These are phyloP conservation scores for Nesoenas mayeri DNA, from an alignment of 2,113 vertebrate species.

Conservation along the genomic window DNA sequence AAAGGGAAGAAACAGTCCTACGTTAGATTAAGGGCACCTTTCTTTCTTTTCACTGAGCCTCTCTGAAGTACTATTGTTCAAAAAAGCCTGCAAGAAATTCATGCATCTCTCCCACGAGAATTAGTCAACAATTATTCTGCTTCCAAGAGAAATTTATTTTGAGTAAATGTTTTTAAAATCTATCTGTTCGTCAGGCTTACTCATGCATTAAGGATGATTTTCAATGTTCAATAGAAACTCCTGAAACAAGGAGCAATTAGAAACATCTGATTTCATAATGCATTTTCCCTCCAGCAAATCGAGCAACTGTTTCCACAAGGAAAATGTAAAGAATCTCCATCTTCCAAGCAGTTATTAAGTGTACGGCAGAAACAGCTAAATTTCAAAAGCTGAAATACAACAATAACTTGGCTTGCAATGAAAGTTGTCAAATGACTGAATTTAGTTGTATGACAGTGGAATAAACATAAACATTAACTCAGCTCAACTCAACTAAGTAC, in stretches of 20 bases:
- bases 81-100: constrained; percentile 36
- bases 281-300: constrained; percentile 21
- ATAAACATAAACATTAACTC: constrained; percentile 46
- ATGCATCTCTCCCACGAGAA: constrained; percentile 28
- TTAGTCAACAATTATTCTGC: constrained; percentile 56
- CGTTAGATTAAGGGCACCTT: neutral
- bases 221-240: constrained; percentile 36
- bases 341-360: constrained; percentile 2
- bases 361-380: neutral
- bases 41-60: neutral
- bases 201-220: constrained; percentile 68
- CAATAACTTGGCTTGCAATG: constrained; percentile 10
- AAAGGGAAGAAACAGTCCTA: neutral
- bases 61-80: constrained; percentile 23
- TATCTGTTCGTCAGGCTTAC: constrained; percentile 53
- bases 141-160: constrained; percentile 62
- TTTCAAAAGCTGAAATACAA: constrained; percentile 37
- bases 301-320: constrained; percentile 26
- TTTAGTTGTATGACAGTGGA: neutral
- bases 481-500: neutral
- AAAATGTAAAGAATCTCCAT: neutral
- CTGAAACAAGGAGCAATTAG: constrained; percentile 62
- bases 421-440: constrained; percentile 42
- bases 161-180: constrained; percentile 65
- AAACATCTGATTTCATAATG: constrained; percentile 57